A percentile compares a stretch with the other conserved stretches of the same genome.
Evolutionary conservation across 2,888 invertebrate species (phyloP).

Genomic region (Dasysyrphus albostriatus): DNA sequence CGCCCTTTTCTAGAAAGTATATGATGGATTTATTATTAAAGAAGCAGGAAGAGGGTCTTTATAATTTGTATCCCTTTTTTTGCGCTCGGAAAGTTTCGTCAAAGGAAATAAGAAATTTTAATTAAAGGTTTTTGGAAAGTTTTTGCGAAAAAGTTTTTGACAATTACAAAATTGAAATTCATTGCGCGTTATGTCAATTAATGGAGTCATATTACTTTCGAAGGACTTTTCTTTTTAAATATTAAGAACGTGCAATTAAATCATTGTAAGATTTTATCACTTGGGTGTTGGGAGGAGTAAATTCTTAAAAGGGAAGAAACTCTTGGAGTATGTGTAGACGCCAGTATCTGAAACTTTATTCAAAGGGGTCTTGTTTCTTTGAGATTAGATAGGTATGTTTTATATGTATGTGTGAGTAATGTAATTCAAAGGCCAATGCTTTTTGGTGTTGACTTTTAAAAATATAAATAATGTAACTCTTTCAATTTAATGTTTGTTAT

Average conservation of each 20-base stretch:
- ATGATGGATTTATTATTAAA: constrained; percentile 35
- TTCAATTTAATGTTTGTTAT: no score
- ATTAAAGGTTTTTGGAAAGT: constrained; percentile 41
- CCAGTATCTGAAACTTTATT: background rate
- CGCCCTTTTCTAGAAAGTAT: background rate
- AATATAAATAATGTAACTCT: no score
- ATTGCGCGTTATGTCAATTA: constrained; percentile 67
- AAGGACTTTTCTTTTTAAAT: constrained; percentile 10
- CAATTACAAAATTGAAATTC: constrained; percentile 66
- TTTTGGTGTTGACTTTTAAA: no score
- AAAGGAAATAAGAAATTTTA: constrained; percentile 64
- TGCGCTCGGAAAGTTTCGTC: constrained; percentile 20
- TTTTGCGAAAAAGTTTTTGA: constrained; percentile 65
- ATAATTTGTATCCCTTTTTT: constrained; percentile 52
- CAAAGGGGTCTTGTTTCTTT: background rate
- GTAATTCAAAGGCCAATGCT: no score
- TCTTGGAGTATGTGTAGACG: background rate
- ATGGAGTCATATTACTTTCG: constrained; percentile 64
- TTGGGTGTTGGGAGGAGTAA: background rate
- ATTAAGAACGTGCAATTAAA: constrained; percentile 13
- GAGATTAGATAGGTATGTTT: no score
- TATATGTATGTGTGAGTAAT: no score
- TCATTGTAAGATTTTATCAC: constrained; percentile 12
- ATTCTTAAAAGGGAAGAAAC: background rate
- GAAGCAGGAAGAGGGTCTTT: constrained; percentile 28